Evolutionary conservation across 2,113 vertebrate genomes (phyloP).

Genomic region (Crypturellus undulatus): DNA sequence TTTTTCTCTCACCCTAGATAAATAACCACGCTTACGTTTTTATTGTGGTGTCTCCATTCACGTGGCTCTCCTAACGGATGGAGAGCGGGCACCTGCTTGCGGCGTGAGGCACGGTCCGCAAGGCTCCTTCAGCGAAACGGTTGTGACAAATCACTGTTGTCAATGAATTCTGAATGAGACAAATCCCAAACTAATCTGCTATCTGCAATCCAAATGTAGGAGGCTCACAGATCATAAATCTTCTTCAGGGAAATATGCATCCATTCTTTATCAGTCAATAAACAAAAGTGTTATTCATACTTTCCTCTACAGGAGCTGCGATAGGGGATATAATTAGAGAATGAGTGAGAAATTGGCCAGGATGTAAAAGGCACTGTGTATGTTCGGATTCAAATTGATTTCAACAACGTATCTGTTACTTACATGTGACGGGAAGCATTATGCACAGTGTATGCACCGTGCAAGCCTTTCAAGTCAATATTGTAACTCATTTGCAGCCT

Average conservation of each 20-base stretch:
- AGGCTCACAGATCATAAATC: slow-evolving; percentile 71
- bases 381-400: slow-evolving; percentile 33
- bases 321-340: slow-evolving; percentile 40
- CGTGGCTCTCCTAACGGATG: slow-evolving; percentile 58
- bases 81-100: slow-evolving; percentile 36
- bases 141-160: slow-evolving; percentile 74
- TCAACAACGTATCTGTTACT: slow-evolving; percentile 13
- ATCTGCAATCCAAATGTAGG: slow-evolving; percentile 71
- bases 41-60: slow-evolving; percentile 42
- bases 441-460: background rate
- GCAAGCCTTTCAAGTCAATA: background rate
- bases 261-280: slow-evolving; percentile 61
- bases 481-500: background rate
- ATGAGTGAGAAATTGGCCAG: slow-evolving; percentile 22
- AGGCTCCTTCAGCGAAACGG: slow-evolving; percentile 64
- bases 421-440: slow-evolving; percentile 15
- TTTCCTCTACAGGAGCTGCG: background rate
- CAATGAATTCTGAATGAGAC: slow-evolving; percentile 74
- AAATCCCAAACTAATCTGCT: slow-evolving; percentile 77
- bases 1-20: slow-evolving; percentile 24
- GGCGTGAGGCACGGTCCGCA: slow-evolving; percentile 35
- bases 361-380: slow-evolving; percentile 6
- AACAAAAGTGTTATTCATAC: slow-evolving; percentile 64
- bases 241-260: slow-evolving; percentile 63
- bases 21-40: slow-evolving; percentile 47